phyloP scores from a whole-genome alignment of 2,888 invertebrate species.

The Polylopha cassiicola region DNA sequence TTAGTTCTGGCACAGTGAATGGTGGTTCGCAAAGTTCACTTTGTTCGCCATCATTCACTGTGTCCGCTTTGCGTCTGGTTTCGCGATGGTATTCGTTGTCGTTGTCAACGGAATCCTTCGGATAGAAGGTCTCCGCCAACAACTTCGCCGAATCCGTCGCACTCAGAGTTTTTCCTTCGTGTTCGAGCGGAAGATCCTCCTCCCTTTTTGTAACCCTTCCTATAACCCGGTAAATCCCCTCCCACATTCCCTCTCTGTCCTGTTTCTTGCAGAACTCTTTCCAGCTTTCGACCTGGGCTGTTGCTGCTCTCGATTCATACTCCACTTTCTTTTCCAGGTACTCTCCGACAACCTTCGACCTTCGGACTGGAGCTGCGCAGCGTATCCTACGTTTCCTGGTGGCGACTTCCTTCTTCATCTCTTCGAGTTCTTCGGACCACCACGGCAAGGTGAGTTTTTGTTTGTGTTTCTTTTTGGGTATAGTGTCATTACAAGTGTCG shows the following conservation, averaged over 20 bases:
- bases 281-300: too few species aligned
- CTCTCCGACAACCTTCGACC: too few species aligned
- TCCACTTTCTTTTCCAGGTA: neutral
- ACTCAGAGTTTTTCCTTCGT: constrained; percentile 5
- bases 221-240: constrained; percentile 18
- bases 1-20: constrained; percentile 12
- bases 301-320: too few species aligned
- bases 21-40: constrained; percentile 11
- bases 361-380: too few species aligned
- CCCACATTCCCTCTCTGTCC: constrained; percentile 13
- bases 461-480: too few species aligned
- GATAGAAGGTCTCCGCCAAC: constrained; percentile 17
- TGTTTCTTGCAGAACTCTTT: too few species aligned
- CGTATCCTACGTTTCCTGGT: too few species aligned
- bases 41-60: neutral
- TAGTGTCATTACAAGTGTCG: too few species aligned
- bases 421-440: too few species aligned
- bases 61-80: constrained; percentile 2
- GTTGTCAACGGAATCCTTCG: constrained; percentile 3
- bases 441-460: too few species aligned
- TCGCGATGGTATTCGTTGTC: constrained; percentile 15
- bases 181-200: constrained; percentile 9
- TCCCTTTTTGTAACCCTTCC: constrained; percentile 1
- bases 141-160: constrained; percentile 10
- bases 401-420: too few species aligned